Base-by-base conservation (phyloP, 35 echinoderm and acorn worm genomes). In the Diadema setosum region DNA sequence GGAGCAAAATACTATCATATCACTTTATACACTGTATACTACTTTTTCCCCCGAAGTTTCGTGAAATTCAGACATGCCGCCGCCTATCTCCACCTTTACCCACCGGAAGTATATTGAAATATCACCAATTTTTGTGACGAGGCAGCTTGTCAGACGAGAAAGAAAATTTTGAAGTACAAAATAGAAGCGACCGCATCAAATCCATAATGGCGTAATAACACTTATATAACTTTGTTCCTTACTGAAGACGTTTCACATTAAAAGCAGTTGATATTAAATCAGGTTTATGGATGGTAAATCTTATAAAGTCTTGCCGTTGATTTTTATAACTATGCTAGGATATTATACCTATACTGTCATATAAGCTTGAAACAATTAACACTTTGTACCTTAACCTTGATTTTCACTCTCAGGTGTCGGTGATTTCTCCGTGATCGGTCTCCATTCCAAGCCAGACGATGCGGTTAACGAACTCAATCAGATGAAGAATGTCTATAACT, bases 371-470 rank as follows among this genome's bases (percentile, higher is more conserved):
- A 18, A 21, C 30, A 0, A 1, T 15, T 59, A 12, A 23, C 0
- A 55, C 21, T 55, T 1, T 1, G 2, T 55, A 21, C 56, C 20
- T 59, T 59, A 9, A 23, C 29, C 15, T 59, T 7, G 5, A 2
- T 21, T 60, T 37, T 78, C 48, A 52, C 48, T 44, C 2, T 9
- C 1, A 78, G 73, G 21, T 78, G 73, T 41, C 5, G 29, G 27
- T 27, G 88, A 96, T 2, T 96, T 96, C 63, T 86, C 64, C 5
- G 46, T 96, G 16, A 67, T 87, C 31, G 89, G 43, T 25, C 70
- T 98, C 8, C 96, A 98, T n/a, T 58, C 92, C 21, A 95, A 94
- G 58, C 96, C 96, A 21, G 85, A 88, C 27, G 85, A 89, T 35
- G 96, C 96, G 64, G 89, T 85, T 8, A 31, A 5, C 0, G 96